Evolutionary conservation across 2,888 invertebrate species (phyloP).

Genomic region (Odontothrips loti): DNA sequence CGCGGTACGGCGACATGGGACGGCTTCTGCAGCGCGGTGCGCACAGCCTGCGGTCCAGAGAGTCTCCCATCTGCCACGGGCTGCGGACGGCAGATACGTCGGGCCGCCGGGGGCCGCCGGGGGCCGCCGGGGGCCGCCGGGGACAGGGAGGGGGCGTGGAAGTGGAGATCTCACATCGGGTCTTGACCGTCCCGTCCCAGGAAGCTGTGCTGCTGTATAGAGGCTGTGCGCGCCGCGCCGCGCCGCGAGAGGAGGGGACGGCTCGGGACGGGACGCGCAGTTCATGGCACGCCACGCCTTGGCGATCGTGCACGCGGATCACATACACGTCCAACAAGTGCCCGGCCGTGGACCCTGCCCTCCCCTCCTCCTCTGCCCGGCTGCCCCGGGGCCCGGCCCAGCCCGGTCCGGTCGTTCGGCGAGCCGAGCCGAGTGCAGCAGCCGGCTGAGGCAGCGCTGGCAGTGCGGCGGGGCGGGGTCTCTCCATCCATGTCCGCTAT

Average conservation of each 20-base stretch:
- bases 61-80: no score
- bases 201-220: not conserved
- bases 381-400: not conserved
- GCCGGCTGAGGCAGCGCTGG: no score
- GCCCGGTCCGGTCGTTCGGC: no score
- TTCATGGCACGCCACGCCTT: not conserved
- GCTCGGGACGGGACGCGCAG: not conserved
- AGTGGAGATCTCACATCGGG: not conserved
- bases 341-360: not conserved
- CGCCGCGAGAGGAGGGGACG: not conserved
- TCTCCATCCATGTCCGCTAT: no score
- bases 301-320: conserved; percentile 15
- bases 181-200: conserved; percentile 18
- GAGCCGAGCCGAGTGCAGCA: no score
- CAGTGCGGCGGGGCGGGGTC: no score
- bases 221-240: not conserved
- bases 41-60: not conserved
- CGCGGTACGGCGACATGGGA: not conserved
- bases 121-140: not conserved
- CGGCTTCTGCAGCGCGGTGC: not conserved
- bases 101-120: no score
- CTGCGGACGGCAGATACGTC: no score
- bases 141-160: not conserved
- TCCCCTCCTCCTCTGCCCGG: not conserved
- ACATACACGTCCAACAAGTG: conserved; percentile 24